phyloP scores from a whole-genome alignment of 2,888 invertebrate genomes.

The Dolomedes plantarius region DNA sequence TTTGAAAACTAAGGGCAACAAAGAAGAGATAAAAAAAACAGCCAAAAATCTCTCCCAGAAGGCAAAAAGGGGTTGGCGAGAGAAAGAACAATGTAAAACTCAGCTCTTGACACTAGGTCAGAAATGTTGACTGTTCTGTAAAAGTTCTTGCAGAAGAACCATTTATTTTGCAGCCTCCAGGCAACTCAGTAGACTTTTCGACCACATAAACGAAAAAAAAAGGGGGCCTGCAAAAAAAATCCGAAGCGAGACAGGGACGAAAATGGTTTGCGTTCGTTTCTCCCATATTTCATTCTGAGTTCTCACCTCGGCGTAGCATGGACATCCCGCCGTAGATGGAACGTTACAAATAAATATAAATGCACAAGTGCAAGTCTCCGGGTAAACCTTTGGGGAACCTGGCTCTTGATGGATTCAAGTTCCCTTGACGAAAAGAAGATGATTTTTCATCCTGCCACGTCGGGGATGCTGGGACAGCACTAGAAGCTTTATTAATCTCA shows the following conservation, averaged over 20 bases:
- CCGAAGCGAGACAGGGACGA: constrained; percentile 41
- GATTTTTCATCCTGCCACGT: constrained; percentile 72
- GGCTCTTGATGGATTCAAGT: constrained; percentile 68
- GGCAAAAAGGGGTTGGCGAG: constrained; percentile 60
- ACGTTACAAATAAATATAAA: constrained; percentile 72
- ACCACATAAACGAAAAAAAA: constrained; percentile 39
- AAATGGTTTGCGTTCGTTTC: constrained; percentile 59
- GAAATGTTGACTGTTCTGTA: constrained; percentile 67
- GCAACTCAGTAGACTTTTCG: constrained; percentile 52
- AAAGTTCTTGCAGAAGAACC: constrained; percentile 59
- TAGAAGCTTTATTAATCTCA: constrained; percentile 71
- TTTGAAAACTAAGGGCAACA: constrained; percentile 51
- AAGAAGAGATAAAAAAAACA: constrained; percentile 19
- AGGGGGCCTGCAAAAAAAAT: constrained; percentile 30
- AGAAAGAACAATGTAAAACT: constrained; percentile 71
- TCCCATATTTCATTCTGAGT: constrained; percentile 64
- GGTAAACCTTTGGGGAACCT: constrained; percentile 65
- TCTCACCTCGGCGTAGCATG: constrained; percentile 48
- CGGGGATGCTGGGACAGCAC: constrained; percentile 59
- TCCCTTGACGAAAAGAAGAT: constrained; percentile 71
- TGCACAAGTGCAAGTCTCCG: constrained; percentile 65
- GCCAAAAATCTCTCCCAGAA: constrained; percentile 57
- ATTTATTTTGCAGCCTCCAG: constrained; percentile 67
- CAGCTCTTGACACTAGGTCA: constrained; percentile 71
- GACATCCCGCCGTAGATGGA: constrained; percentile 66